These are phyloP conservation scores for Alectura lathami DNA, from an alignment of 2,113 vertebrate species.

Conservation along the genomic window DNA sequence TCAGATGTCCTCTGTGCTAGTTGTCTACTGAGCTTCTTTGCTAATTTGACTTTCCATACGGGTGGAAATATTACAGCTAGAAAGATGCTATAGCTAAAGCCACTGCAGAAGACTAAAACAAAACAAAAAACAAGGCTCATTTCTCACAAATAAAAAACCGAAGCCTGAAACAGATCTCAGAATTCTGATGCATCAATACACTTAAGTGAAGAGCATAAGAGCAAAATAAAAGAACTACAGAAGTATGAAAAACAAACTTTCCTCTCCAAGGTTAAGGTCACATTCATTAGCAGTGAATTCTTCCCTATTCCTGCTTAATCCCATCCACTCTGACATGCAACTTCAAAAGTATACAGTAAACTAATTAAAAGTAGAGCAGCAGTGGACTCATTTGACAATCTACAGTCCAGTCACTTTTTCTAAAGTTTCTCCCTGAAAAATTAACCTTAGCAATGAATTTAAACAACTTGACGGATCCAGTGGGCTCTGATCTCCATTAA, in stretches of 20 bases:
- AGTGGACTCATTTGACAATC: not conserved
- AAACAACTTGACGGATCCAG: not conserved
- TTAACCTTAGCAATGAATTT: not conserved
- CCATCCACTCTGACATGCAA: not conserved
- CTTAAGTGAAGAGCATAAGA: not conserved
- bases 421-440: not conserved
- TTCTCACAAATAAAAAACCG: not conserved
- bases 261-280: not conserved
- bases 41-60: not conserved
- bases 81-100: not conserved
- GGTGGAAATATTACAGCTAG: not conserved
- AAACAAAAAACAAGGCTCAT: rapidly evolving
- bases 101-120: not conserved
- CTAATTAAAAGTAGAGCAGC: not conserved
- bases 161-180: not conserved
- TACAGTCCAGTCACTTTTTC: no score
- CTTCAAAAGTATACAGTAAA: not conserved
- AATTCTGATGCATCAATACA: not conserved
- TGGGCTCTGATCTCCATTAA: not conserved
- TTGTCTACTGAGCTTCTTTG: not conserved
- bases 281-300: not conserved
- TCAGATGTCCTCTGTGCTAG: not conserved
- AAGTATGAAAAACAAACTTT: not conserved
- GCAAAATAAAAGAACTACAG: not conserved
- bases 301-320: not conserved